phyloP scores from a whole-genome alignment of 2,797 vertebrate genomes.

The Pelobates cultripes region DNA sequence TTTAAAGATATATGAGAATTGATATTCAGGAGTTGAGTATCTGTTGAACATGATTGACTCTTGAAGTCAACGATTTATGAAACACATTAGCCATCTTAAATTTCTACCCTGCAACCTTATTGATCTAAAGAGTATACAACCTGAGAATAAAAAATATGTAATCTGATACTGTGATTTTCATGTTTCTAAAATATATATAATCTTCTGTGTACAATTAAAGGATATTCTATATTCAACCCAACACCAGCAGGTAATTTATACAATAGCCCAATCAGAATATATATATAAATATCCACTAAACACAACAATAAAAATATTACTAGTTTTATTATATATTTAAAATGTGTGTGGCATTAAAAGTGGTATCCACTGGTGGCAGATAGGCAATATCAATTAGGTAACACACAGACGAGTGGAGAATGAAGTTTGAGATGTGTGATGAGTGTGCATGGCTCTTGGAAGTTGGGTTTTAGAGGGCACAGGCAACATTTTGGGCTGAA shows the following conservation, averaged over 20 bases:
- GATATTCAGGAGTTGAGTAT: conserved; percentile 44
- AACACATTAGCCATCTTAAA: conserved; percentile 38
- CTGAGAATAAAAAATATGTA: conserved; percentile 38
- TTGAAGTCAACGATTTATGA: conserved; percentile 33
- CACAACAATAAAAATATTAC: no score
- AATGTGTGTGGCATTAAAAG: no score
- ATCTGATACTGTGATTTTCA: conserved; percentile 29
- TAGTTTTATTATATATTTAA: no score
- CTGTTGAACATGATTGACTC: conserved; percentile 41
- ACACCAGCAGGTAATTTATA: background rate
- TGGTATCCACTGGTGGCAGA: no score
- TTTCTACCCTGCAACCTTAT: conserved; percentile 31
- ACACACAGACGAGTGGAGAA: no score
- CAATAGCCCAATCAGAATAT: background rate
- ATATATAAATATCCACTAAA: no score
- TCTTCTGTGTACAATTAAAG: background rate
- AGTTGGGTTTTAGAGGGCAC: no score
- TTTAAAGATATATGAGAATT: conserved; percentile 29
- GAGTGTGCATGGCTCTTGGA: no score
- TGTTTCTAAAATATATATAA: conserved; percentile 29
- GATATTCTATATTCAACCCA: background rate
- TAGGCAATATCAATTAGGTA: no score
- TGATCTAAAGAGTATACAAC: conserved; percentile 45
- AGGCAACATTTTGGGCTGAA: no score
- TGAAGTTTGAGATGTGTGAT: no score